Conservation (phyloP, 2,113 vertebrate genomes). For the Mustelus asterias region DNA sequence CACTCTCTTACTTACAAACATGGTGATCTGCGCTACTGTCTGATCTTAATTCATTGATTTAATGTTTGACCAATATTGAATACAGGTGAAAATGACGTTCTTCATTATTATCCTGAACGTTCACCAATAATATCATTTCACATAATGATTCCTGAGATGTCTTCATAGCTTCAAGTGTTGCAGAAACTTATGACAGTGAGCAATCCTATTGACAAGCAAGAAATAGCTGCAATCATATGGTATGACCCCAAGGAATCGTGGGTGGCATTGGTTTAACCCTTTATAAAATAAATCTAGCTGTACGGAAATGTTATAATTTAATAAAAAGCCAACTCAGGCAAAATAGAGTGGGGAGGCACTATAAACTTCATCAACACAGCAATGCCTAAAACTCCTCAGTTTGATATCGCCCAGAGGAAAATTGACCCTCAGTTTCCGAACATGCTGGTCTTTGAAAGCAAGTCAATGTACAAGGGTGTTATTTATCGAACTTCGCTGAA, state of each 20-base stretch:
- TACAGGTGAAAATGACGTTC: neutral
- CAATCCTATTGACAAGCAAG: neutral
- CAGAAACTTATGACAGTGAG: neutral
- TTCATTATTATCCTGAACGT: neutral
- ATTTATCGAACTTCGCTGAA: neutral
- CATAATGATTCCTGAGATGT: neutral
- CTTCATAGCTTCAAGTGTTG: neutral
- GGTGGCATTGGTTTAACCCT: neutral
- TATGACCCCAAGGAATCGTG: neutral
- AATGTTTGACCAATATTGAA: neutral
- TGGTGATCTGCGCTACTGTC: too few relatives aligned
- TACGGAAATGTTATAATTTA: neutral
- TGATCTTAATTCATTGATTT: too few relatives aligned
- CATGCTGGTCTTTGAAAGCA: neutral
- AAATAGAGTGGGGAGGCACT: neutral
- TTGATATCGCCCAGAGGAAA: neutral
- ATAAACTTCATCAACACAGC: too few relatives aligned
- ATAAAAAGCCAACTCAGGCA: neutral
- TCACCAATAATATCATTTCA: neutral
- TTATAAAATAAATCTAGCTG: neutral
- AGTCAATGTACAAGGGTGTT: neutral
- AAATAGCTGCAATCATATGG: neutral
- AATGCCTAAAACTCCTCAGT: neutral
- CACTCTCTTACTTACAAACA: too few relatives aligned
- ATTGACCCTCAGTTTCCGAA: neutral